These are phyloP conservation scores for Mercenaria mercenaria DNA, from an alignment of 1,140 invertebrate species.

Conservation along the genomic window DNA sequence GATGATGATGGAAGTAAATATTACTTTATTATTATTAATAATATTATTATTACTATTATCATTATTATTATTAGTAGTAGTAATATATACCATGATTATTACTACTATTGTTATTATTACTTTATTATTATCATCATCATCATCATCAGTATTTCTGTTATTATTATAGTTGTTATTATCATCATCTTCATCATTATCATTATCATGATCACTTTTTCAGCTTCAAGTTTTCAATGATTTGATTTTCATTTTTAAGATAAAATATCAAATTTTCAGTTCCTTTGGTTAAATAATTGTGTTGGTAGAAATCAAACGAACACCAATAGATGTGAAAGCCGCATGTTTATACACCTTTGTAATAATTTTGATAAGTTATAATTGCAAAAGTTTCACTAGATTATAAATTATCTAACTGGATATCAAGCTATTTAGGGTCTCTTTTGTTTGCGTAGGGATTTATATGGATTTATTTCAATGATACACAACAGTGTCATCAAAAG, in stretches of 20 bases:
- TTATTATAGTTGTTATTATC: background rate
- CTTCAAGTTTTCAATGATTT: background rate
- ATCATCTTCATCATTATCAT: background rate
- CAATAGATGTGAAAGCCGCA: background rate
- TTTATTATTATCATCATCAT: background rate
- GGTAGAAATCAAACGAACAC: too few species aligned
- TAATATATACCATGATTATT: too few species aligned
- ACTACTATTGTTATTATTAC: too few species aligned
- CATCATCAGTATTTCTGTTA: background rate
- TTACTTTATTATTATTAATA: too few species aligned
- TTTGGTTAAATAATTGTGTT: too few species aligned
- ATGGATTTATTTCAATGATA: slow-evolving; percentile 28
- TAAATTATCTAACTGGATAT: background rate
- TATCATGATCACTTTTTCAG: background rate
- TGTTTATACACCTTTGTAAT: background rate
- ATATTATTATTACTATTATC: too few species aligned
- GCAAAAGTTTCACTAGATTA: background rate
- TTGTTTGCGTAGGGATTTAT: background rate
- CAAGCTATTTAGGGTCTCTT: background rate
- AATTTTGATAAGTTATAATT: background rate
- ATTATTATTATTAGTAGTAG: too few species aligned
- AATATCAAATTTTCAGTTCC: too few species aligned
- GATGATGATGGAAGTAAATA: too few species aligned
- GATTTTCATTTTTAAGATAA: too few species aligned
- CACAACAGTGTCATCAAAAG: slow-evolving; percentile 21